A percentile compares a stretch with the other conserved stretches of the same genome.
Evolutionary conservation across 2,113 vertebrate species (phyloP).

Genomic region (Caloenas nicobarica): DNA sequence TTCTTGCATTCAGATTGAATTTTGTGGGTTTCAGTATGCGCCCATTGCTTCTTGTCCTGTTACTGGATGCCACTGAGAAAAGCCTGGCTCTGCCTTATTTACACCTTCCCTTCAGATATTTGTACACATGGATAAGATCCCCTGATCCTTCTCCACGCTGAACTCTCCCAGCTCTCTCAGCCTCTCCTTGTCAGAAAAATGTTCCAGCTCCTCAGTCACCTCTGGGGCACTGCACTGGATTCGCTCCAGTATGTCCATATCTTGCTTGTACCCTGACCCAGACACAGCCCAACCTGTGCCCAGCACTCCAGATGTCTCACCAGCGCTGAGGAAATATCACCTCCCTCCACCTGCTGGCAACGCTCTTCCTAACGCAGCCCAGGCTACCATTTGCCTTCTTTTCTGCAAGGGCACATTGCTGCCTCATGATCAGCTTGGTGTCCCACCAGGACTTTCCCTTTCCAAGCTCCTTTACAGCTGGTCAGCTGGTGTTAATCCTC

Average conservation of each 20-base stretch:
- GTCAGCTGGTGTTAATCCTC: background rate
- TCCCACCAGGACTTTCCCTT: background rate
- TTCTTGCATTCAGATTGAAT: background rate
- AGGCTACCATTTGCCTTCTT: background rate
- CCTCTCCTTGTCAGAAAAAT: background rate
- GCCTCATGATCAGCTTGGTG: background rate
- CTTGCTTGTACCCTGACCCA: background rate
- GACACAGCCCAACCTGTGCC: background rate
- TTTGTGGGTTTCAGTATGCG: background rate
- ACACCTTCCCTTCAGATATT: background rate
- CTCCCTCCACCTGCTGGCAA: background rate
- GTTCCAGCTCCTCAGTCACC: background rate
- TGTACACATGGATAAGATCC: background rate
- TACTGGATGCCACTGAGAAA: background rate
- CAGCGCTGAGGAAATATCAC: background rate
- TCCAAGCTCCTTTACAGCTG: background rate
- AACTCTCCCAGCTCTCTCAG: background rate
- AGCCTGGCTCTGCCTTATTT: background rate
- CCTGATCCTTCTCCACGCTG: background rate
- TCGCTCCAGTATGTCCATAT: fast-evolving
- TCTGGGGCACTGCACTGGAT: background rate
- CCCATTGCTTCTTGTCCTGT: background rate
- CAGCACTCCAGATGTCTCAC: background rate
- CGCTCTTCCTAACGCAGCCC: background rate
- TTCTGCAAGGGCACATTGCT: background rate